These are phyloP conservation scores for Limanda limanda DNA, from an alignment of 2,113 vertebrate species.

Conservation along the genomic window DNA sequence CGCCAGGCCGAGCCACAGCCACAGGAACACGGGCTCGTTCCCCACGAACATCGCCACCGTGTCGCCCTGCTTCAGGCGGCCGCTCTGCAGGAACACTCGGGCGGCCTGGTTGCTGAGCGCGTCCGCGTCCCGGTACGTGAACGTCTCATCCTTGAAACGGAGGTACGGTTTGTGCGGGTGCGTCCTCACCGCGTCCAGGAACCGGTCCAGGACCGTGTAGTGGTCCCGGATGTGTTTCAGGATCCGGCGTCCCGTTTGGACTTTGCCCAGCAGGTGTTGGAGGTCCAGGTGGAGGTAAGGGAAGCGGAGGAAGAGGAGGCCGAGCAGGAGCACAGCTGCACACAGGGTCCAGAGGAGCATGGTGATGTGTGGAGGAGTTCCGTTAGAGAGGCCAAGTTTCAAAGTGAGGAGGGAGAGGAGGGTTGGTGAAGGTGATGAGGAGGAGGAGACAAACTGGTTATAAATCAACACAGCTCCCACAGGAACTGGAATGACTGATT, in stretches of 20 bases:
- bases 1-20: slow-evolving; percentile 78
- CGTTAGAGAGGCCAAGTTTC: not conserved
- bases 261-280: accelerated
- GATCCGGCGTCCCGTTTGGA: accelerated
- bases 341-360: not conserved
- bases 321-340: not conserved
- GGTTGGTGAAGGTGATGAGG: not conserved
- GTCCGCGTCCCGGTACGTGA: slow-evolving; percentile 78
- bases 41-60: slow-evolving; percentile 79
- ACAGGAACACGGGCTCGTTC: slow-evolving; percentile 80
- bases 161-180: slow-evolving; percentile 76
- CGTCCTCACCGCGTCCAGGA: slow-evolving; percentile 64
- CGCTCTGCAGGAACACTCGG: slow-evolving; percentile 53
- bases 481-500: no score
- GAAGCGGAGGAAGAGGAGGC: slow-evolving; percentile 16
- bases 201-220: slow-evolving; percentile 74
- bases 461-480: not conserved
- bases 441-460: not conserved
- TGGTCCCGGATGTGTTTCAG: not conserved
- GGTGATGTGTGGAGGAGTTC: not conserved
- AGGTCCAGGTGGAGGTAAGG: slow-evolving; percentile 72
- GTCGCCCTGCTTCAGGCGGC: slow-evolving; percentile 63
- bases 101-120: slow-evolving; percentile 74
- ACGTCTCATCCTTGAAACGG: slow-evolving; percentile 69
- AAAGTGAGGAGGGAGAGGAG: not conserved